These are phyloP conservation scores for Anorthoa munda DNA, from an alignment of 2,888 invertebrate genomes.

Conservation along the genomic window DNA sequence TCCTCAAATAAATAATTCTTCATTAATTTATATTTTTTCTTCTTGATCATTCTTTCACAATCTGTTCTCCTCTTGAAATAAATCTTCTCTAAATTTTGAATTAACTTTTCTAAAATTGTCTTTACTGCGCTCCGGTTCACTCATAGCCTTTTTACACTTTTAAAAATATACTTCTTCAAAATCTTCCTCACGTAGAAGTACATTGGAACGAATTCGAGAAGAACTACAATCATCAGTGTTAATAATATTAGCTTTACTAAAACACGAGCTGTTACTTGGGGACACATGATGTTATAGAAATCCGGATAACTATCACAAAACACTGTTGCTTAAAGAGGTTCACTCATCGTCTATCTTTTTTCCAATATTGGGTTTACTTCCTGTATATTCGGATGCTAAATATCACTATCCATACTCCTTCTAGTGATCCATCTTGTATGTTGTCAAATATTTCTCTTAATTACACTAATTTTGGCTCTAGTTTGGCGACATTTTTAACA, in stretches of 20 bases:
- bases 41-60: no score
- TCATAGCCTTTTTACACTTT: background rate
- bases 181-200: constrained; percentile 10
- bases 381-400: background rate
- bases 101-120: no score
- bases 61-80: no score
- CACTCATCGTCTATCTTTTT: background rate
- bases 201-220: constrained; percentile 23
- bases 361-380: background rate
- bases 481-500: background rate
- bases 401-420: background rate
- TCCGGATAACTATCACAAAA: background rate
- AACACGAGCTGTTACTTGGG: background rate
- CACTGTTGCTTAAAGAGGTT: background rate
- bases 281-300: constrained; percentile 4
- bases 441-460: background rate
- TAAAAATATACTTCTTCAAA: constrained; percentile 28
- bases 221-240: background rate
- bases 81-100: no score
- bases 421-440: background rate
- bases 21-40: no score
- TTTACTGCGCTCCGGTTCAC: no score
- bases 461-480: background rate
- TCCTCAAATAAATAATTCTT: no score
- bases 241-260: constrained; percentile 9